Evolutionary conservation across 1,140 invertebrate species (phyloP), one percentile per base, ranked within the genome.

Genomic region (Hyles euphorbiae): DNA sequence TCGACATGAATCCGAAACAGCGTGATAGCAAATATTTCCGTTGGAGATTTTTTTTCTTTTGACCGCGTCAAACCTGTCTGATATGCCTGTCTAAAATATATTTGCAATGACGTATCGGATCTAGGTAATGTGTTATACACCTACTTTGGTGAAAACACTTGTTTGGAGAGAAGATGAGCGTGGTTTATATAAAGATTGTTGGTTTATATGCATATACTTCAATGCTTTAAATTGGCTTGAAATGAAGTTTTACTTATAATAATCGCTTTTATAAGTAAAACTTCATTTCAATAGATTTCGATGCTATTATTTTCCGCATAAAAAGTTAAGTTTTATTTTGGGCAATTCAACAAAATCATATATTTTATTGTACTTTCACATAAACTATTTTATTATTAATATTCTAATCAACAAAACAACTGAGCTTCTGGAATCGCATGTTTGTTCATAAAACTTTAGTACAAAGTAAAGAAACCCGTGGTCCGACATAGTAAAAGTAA

Each of bases 21-120:
- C 58, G 52, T 53, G 60, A 61, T 63, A 65, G 60, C 59, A 60
- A 68, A 71, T 67, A 76, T 74, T 76, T 76, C 73, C 70, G 74
- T 68, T 72, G 69, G 59, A 61, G 61, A 55, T 63, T 53, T 53
- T 67, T 67, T 68, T 63, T 68, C 61, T 68, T 68, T 58, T 63
- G 64, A 55, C 56, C 59, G 65, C 54, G 62, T 54, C 68, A 65
- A 73, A 74, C 66, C 66, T 71, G 68, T 74, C 68, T 60, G 58
- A 56, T 56, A 49, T 61, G 66, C 48, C 60, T 63, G 59, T 61
- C 36, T 63, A 67, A 57, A 61, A 64, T 68, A 61, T 53, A 50
- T n/a, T 11, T 11, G 22, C 45, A 58, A 55, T 71, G 61, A 64
- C 53, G 62, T 62, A 61, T 62, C 60, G 22, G 22, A 59, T 68